Conservation (phyloP, 2,888 invertebrate genomes). For the Macrophya annulata region DNA sequence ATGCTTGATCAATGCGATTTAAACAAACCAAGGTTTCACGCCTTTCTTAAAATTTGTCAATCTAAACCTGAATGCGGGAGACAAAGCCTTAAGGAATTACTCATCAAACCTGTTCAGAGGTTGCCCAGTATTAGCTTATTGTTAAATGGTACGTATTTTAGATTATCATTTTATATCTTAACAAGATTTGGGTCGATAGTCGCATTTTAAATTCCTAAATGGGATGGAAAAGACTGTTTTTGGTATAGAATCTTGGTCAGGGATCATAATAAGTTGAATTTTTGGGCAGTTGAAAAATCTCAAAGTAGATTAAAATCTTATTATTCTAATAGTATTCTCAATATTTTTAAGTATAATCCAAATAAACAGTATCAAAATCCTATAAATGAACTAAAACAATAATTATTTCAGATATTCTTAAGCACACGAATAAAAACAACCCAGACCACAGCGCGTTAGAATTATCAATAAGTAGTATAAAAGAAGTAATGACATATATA, state of each 20-base stretch:
- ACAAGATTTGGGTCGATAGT: no score
- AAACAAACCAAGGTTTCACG: slow-evolving; percentile 97
- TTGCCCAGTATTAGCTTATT: slow-evolving; percentile 97
- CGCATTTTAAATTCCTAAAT: no score
- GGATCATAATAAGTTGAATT: no score
- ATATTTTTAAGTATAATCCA: no score
- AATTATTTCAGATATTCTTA: slow-evolving; percentile 88
- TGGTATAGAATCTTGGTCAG: no score
- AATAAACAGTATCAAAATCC: no score
- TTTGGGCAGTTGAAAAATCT: no score
- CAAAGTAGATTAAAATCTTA: no score
- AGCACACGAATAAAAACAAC: slow-evolving; percentile 94
- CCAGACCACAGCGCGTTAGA: slow-evolving; percentile 93
- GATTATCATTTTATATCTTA: not conserved
- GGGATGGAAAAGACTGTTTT: no score
- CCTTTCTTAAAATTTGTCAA: slow-evolving; percentile 97
- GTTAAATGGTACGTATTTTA: slow-evolving; percentile 82
- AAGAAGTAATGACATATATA: slow-evolving; percentile 97
- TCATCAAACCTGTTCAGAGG: slow-evolving; percentile 98
- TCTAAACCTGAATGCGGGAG: slow-evolving; percentile 97
- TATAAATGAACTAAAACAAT: no score
- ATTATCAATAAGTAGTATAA: slow-evolving; percentile 92
- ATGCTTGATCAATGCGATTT: slow-evolving; percentile 95
- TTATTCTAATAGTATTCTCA: no score
- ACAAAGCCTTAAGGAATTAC: slow-evolving; percentile 96